phyloP scores from a whole-genome alignment of 1,140 invertebrate species.

The Linepithema humile region DNA sequence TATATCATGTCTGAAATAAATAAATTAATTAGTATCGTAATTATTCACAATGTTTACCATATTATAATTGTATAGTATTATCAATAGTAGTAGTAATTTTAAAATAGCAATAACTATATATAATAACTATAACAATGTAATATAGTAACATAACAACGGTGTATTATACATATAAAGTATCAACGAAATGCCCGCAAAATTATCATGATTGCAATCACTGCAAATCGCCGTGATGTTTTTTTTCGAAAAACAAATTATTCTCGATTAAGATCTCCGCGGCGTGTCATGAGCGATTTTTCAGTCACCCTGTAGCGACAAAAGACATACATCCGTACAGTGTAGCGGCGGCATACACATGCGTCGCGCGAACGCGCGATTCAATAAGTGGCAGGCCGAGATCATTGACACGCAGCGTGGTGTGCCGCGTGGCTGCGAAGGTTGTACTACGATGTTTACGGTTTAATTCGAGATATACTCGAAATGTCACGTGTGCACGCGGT shows the following conservation, averaged over 20 bases:
- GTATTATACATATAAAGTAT: too few relatives aligned
- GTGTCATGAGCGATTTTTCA: neutral
- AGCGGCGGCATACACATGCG: constrained; percentile 45
- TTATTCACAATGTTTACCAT: too few relatives aligned
- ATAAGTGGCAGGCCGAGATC: constrained; percentile 77
- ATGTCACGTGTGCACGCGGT: constrained; percentile 66
- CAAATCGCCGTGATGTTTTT: neutral
- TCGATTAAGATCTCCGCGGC: neutral
- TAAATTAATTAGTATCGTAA: too few relatives aligned
- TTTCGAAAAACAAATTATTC: neutral
- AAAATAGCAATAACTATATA: too few relatives aligned
- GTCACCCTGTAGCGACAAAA: constrained; percentile 22
- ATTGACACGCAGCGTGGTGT: constrained; percentile 71
- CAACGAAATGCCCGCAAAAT: too few relatives aligned
- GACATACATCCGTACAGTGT: constrained; percentile 55
- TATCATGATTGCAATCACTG: too few relatives aligned
- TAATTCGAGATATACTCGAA: constrained; percentile 77
- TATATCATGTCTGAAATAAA: too few relatives aligned
- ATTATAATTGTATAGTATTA: too few relatives aligned
- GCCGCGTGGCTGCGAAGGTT: constrained; percentile 55
- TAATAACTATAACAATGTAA: too few relatives aligned
- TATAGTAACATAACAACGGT: too few relatives aligned
- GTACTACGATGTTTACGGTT: constrained; percentile 78
- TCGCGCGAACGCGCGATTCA: constrained; percentile 72
- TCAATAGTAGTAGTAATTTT: too few relatives aligned